phyloP scores from a whole-genome alignment of 2,797 vertebrate genomes.

The Hemitrygon akajei region DNA sequence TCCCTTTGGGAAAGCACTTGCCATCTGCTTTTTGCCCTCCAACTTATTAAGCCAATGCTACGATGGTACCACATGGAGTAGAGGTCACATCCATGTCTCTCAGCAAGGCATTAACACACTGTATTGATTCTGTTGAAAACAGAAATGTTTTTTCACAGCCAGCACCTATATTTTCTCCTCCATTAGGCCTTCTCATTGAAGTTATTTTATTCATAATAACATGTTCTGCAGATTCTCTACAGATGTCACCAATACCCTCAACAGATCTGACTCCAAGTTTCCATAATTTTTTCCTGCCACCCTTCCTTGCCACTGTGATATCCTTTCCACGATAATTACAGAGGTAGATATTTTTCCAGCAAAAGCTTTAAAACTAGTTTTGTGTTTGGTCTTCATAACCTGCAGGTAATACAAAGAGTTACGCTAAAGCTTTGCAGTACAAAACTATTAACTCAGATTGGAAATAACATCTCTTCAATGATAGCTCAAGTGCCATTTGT shows the following conservation, averaged over 20 bases:
- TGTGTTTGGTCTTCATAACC: neutral
- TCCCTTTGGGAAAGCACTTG: neutral
- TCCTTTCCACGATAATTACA: neutral
- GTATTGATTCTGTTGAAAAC: neutral
- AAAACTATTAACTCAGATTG: neutral
- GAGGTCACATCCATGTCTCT: neutral
- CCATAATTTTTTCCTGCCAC: slow-evolving; percentile 11
- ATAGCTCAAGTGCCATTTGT: too few relatives aligned
- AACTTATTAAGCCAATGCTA: neutral
- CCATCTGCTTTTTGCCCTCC: neutral
- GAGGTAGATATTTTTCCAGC: neutral
- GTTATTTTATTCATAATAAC: neutral
- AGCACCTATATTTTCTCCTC: neutral
- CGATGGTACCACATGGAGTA: neutral
- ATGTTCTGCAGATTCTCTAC: slow-evolving; percentile 19
- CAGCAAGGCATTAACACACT: neutral
- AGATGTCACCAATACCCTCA: neutral
- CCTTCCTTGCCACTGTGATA: neutral
- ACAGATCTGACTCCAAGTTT: slow-evolving; percentile 17
- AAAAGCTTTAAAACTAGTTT: neutral
- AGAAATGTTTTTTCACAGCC: neutral
- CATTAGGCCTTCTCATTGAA: neutral
- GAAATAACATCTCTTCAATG: too few relatives aligned
- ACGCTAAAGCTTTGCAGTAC: neutral
- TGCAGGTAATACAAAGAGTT: neutral